phyloP scores from a whole-genome alignment of 53 echinoderm and acorn worm genomes.

The Glandiceps talaboti region DNA sequence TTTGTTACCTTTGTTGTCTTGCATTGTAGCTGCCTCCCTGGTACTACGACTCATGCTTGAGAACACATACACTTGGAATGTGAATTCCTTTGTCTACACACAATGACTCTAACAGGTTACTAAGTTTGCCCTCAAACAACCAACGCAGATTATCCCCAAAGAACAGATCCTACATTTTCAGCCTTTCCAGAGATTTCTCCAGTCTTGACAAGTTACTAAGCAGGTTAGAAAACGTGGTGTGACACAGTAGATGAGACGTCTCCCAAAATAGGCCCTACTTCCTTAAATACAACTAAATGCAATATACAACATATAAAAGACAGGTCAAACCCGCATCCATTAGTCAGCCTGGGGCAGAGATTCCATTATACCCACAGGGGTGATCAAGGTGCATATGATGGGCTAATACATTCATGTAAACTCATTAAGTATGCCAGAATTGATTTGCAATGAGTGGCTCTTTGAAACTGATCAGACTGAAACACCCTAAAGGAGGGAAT shows the following conservation, averaged over 20 bases:
- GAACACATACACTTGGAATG: not conserved
- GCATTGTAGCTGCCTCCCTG: not conserved
- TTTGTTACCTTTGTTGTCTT: not conserved
- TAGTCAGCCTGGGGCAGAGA: conserved; percentile 1
- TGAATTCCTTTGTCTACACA: not conserved
- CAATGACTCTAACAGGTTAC: not conserved
- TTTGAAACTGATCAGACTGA: not conserved
- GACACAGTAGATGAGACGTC: not conserved
- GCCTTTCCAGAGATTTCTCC: not conserved
- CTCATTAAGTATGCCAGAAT: not conserved
- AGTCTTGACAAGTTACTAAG: not conserved
- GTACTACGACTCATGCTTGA: not conserved
- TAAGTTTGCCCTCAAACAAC: not conserved
- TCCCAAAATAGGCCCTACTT: not conserved
- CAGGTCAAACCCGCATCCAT: not conserved
- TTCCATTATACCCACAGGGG: conserved; percentile 1
- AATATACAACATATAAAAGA: not conserved
- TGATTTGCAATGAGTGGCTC: not conserved
- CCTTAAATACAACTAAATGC: not conserved
- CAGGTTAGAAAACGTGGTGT: not conserved
- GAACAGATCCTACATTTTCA: not conserved
- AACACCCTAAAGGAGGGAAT: not conserved
- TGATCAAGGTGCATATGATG: not conserved
- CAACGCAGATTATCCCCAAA: not conserved
- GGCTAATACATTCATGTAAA: not conserved